phyloP scores from a whole-genome alignment of 2,113 vertebrate genomes.

The Procavia capensis region DNA sequence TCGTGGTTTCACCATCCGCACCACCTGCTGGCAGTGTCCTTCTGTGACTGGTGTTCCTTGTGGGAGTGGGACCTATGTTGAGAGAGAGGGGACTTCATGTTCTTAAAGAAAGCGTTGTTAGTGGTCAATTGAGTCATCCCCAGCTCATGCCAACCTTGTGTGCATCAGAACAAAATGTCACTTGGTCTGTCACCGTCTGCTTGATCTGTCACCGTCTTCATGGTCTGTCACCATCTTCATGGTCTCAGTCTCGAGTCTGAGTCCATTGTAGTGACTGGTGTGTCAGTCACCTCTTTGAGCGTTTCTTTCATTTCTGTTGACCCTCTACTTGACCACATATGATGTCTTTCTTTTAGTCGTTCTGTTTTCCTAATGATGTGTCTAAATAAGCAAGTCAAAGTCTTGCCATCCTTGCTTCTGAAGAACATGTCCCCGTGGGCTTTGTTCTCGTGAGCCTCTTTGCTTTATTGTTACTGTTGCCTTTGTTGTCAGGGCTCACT shows the following conservation, averaged over 20 bases:
- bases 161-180: neutral
- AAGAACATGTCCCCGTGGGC: fast-evolving
- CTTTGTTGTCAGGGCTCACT: no score
- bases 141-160: neutral
- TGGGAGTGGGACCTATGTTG: neutral
- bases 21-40: neutral
- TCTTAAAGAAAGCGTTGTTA: neutral
- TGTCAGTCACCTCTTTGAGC: neutral
- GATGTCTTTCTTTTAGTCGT: neutral
- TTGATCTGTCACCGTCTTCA: neutral
- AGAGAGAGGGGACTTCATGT: neutral
- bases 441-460: neutral
- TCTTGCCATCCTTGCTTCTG: neutral
- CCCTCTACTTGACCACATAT: neutral
- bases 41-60: neutral
- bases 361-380: neutral
- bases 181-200: no score
- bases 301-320: neutral
- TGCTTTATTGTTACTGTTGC: neutral
- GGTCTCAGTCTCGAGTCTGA: neutral
- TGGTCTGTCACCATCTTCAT: neutral
- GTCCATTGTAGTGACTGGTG: neutral
- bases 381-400: neutral
- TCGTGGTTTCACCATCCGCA: neutral
- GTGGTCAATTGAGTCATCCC: neutral